Conservation (phyloP, 2,797 vertebrate genomes). For the Ctenopoma multispine region DNA sequence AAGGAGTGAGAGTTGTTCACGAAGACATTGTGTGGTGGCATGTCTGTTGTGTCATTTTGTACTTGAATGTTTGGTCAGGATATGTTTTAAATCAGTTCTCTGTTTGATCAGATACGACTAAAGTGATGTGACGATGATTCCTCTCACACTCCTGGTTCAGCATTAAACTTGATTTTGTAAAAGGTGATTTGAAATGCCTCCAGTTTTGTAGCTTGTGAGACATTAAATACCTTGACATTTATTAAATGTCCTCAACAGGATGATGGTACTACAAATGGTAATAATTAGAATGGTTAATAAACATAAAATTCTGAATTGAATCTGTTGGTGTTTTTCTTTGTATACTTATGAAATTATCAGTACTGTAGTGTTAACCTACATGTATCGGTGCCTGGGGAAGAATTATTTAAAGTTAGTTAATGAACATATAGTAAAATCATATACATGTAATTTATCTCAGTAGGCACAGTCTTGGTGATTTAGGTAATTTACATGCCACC, state of each 20-base stretch:
- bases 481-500: no score
- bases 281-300: slow-evolving; percentile 55
- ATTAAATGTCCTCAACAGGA: neutral
- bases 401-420: neutral
- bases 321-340: slow-evolving; percentile 38
- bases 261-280: slow-evolving; percentile 23
- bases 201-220: slow-evolving; percentile 46
- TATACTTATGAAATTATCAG: neutral
- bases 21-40: slow-evolving; percentile 13
- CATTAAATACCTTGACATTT: slow-evolving; percentile 33
- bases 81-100: slow-evolving; percentile 21
- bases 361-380: neutral
- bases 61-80: slow-evolving; percentile 26
- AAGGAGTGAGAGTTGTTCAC: slow-evolving; percentile 1
- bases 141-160: slow-evolving; percentile 30
- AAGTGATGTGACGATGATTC: slow-evolving; percentile 24
- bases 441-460: no score
- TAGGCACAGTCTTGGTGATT: no score
- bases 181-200: slow-evolving; percentile 42
- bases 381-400: neutral
- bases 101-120: slow-evolving; percentile 25
- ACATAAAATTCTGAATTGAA: slow-evolving; percentile 21
- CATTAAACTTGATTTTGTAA: slow-evolving; percentile 51
- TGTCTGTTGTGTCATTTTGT: slow-evolving; percentile 37
- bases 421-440: neutral